Evolutionary conservation across 2,797 vertebrate species (phyloP), one percentile per base, ranked within the genome.

Genomic region (Sebastes trivittatus): DNA sequence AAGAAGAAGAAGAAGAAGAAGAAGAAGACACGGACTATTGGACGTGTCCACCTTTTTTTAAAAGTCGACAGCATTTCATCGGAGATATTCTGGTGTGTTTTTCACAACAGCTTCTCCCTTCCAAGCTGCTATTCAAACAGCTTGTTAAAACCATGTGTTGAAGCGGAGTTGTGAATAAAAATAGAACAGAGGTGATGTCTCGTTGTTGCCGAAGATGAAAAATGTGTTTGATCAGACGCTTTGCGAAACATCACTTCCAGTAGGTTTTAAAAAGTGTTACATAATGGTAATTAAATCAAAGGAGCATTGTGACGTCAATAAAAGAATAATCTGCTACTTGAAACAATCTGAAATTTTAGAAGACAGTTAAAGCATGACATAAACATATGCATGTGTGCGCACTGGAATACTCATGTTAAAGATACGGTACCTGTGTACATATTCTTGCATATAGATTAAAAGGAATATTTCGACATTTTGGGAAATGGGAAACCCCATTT

Each of bases 151-250:
- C 54, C 55, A 63, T 58, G 77, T 49, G 80, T 30, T 58, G 67
- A 66, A 22, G 59, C 56, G 6, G 84, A 85, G 70, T 25, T 42
- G 59, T 25, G 71, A 68, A 46, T 81, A 81, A 69, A 89, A 88
- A 91, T 83, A 91, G 76, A 82, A 76, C 67, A 73, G 79, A 90
- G 67, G 72, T 65, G 63, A 42, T 22, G 36, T 42, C 62, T 64
- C 16, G 63, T 81, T 68, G 66, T n/a, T 76, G 72, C 55, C 10
- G 52, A 18, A 80, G 54, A 14, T 59, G 46, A 67, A 72, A 60
- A 52, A 60, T 49, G 20, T 55, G 22, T 87, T 78, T 85, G 69
- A 81, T 49, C 25, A 14, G 74, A 62, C 30, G 56, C 77, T 75
- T 76, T 75, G 61, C 6, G 46, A 72, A 75, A 67, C 38, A 74